Evolutionary conservation across 2,888 invertebrate genomes (phyloP).

Genomic region (Polyommatus icarus): DNA sequence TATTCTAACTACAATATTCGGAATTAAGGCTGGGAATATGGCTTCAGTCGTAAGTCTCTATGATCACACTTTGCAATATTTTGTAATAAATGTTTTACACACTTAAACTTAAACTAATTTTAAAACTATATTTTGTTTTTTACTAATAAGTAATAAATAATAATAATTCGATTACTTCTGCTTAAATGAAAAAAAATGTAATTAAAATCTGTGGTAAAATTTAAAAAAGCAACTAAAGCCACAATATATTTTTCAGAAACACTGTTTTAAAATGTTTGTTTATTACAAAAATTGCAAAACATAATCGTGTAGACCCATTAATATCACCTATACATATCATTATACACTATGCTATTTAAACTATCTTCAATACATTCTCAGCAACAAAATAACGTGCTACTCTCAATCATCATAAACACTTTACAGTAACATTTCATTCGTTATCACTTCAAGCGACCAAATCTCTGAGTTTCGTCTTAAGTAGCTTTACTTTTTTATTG

Average conservation of each 20-base stretch:
- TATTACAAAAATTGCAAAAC: neutral
- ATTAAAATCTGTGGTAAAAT: too few relatives aligned
- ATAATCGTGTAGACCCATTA: neutral
- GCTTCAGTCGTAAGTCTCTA: constrained; percentile 16
- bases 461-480: constrained; percentile 69
- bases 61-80: neutral
- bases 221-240: neutral
- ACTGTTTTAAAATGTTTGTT: neutral
- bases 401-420: neutral
- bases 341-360: neutral
- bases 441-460: constrained; percentile 55
- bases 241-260: neutral
- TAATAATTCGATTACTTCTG: neutral
- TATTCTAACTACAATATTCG: constrained; percentile 5
- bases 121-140: neutral
- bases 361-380: constrained; percentile 6
- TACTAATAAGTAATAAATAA: neutral
- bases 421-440: constrained; percentile 10
- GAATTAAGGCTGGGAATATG: constrained; percentile 23
- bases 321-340: neutral
- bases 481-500: constrained; percentile 65
- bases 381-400: neutral
- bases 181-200: too few relatives aligned
- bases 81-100: neutral
- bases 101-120: neutral